Base-by-base conservation (phyloP, 2,113 vertebrate genomes). In the Silurus glanis region DNA sequence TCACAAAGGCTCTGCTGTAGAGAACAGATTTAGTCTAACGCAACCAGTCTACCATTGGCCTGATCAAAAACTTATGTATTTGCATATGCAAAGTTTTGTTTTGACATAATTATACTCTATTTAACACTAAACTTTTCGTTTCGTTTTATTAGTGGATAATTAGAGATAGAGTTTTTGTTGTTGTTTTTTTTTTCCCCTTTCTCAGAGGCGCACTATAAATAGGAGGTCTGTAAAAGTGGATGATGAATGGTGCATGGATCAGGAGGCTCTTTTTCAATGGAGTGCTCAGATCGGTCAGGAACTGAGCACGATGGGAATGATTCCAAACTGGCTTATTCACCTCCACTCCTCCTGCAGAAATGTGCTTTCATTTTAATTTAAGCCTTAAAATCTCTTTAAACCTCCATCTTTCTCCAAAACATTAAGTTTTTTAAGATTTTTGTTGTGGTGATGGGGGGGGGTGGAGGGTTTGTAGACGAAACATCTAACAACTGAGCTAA, bases 141-240 rank as follows among this genome's bases (percentile, higher is more conserved):
- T 87, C 25, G 53, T 79, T 89, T 82, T 83, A 87, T 89, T 80
- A 56, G 21, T 72, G 72, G 80, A 37, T 83, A 66, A 79, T 85
- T n/a, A n/a, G n/a, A n/a, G n/a, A n/a, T n/a, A n/a, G 64, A 25
- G n/a, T 0, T 49, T 28, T 45, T 69, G 5, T 28, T 28, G 23
- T 12, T 13, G 10, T 7, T 62, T 76, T 12, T 79, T 47, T 81
- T 28, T 25, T 21, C 19, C 28, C 25, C 37, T 62, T 72, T 76
- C 47, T 79, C 17, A 4, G 84, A 85, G 83, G 23, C 81, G 9
- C 64, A 37, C 85, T 89, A 89, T 89, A 87, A 85, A 89, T 89
- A 87, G 86, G 62, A 85, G 58, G 72, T 85, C 79, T 83, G 84
- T 87, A 89, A 89, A 89, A 82, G 85, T 37, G 19, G 69, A 84